Percentiles rank a stretch among this genome's conserved stretches.
phyloP scores from a whole-genome alignment of 2,113 vertebrate species.

The Mirza zaza region DNA sequence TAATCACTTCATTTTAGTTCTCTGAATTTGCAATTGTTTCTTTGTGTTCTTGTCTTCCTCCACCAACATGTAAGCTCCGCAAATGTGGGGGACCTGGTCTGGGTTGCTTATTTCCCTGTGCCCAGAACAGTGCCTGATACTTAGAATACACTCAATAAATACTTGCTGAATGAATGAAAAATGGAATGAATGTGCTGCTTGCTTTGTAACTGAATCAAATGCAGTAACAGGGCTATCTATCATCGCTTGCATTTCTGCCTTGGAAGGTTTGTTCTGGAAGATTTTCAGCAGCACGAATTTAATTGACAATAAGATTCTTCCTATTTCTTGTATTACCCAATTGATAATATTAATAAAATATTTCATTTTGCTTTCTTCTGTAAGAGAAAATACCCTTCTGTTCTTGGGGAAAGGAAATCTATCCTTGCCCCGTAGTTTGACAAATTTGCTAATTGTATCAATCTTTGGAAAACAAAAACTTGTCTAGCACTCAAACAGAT shows the following conservation, averaged over 20 bases:
- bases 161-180: neutral
- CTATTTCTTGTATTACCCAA: neutral
- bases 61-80: neutral
- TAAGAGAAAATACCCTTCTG: neutral
- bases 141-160: neutral
- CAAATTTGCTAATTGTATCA: neutral
- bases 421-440: neutral
- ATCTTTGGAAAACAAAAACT: conserved; percentile 27
- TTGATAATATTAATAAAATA: neutral
- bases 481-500: neutral
- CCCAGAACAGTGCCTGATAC: neutral
- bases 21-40: neutral
- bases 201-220: neutral
- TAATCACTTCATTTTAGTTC: neutral
- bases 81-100: neutral
- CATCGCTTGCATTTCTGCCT: neutral
- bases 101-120: neutral
- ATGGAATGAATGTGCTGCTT: neutral
- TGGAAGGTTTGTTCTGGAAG: neutral
- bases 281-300: neutral
- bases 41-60: neutral
- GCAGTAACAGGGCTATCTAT: neutral
- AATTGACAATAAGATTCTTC: neutral
- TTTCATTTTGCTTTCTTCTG: conserved; percentile 38
- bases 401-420: neutral